phyloP scores from a whole-genome alignment of 2,888 invertebrate genomes.

The Lithophane leautieri region DNA sequence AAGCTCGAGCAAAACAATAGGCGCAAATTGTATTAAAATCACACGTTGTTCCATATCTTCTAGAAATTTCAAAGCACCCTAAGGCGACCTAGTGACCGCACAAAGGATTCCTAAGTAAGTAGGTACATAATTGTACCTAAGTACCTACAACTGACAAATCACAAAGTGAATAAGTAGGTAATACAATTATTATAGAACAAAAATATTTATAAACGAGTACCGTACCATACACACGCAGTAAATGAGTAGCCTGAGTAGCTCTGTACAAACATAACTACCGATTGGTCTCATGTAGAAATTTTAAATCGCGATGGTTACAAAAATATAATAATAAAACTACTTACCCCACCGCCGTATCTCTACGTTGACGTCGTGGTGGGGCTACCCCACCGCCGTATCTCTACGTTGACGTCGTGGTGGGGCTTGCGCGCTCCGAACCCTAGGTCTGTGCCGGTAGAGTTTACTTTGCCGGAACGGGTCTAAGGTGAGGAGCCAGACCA shows the following conservation, averaged over 20 bases:
- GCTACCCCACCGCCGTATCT: too few relatives aligned
- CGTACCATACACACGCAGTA: not conserved
- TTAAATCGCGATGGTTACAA: not conserved
- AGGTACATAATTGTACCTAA: not conserved
- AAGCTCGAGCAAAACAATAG: not conserved
- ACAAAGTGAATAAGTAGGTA: not conserved
- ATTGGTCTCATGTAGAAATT: not conserved
- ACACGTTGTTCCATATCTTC: not conserved
- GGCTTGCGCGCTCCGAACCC: too few relatives aligned
- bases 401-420: too few relatives aligned
- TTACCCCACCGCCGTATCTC: too few relatives aligned
- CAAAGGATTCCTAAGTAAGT: not conserved
- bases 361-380: too few relatives aligned
- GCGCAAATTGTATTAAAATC: not conserved
- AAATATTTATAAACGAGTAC: not conserved
- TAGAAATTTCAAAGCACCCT: conserved; percentile 1
- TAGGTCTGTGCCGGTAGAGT: too few relatives aligned
- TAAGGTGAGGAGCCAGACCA: too few relatives aligned
- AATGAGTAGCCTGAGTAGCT: not conserved
- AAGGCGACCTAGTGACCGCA: too few relatives aligned
- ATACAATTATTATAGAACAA: not conserved
- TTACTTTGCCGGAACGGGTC: too few relatives aligned
- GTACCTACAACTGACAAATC: not conserved
- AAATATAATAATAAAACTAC: conserved; percentile 2
- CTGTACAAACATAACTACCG: not conserved